A percentile compares a stretch with the other conserved stretches of the same genome.
Conservation (phyloP, 1,140 invertebrate species). For the Musca domestica region DNA sequence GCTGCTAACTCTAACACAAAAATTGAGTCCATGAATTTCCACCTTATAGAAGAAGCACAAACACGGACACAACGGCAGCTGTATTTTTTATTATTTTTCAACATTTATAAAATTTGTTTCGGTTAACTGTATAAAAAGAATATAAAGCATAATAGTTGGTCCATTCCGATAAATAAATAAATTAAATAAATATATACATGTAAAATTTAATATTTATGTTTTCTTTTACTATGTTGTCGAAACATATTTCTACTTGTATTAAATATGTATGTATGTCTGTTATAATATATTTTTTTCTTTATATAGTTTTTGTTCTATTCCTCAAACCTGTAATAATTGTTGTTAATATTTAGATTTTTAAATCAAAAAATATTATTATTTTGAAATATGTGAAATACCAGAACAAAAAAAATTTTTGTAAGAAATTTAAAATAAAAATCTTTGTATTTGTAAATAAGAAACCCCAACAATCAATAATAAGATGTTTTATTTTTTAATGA, state of each 20-base stretch:
- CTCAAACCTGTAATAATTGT: conserved; percentile 12
- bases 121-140: no score
- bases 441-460: conserved; percentile 17
- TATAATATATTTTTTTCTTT: not conserved
- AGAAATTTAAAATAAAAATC: conserved; percentile 12
- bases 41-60: no score
- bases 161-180: no score
- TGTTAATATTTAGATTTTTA: conserved; percentile 1
- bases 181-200: no score
- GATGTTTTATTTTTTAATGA: not conserved
- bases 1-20: conserved; percentile 2
- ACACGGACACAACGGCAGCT: no score
- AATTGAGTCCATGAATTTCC: not conserved
- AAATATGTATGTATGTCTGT: no score
- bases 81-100: no score
- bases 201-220: no score
- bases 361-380: not conserved
- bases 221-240: no score
- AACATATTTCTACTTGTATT: no score
- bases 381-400: not conserved
- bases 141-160: no score
- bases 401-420: conserved; percentile 2
- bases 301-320: conserved; percentile 9
- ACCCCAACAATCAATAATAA: conserved; percentile 1
- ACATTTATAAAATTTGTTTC: no score